Percentiles rank a stretch among this genome's conserved stretches.
Conservation (phyloP, 2,888 invertebrate genomes). For the Luperina nickerlii region DNA sequence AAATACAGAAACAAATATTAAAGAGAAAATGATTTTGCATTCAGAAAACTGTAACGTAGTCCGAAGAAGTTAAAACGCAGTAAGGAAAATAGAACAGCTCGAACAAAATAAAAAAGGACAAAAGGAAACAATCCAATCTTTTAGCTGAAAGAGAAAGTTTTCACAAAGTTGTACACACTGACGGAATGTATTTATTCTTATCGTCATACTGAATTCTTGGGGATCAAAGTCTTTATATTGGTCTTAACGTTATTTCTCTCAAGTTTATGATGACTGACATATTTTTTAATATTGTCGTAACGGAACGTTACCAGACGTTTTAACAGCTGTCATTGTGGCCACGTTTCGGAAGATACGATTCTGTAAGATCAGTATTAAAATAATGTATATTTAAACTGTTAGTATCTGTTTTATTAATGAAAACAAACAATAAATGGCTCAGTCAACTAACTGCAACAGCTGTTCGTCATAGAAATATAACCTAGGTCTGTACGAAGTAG, state of each 20-base stretch:
- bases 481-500: neutral
- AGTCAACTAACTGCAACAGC: neutral
- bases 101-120: slow-evolving; percentile 59
- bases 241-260: slow-evolving; percentile 10
- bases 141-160: slow-evolving; percentile 63
- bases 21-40: slow-evolving; percentile 55
- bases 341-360: neutral
- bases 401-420: too few relatives aligned
- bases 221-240: slow-evolving; percentile 28
- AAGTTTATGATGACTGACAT: slow-evolving; percentile 21
- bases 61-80: slow-evolving; percentile 55
- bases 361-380: neutral
- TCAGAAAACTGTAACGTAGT: slow-evolving; percentile 58
- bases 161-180: slow-evolving; percentile 51
- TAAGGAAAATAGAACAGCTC: slow-evolving; percentile 51
- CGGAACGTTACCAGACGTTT: neutral
- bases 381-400: neutral
- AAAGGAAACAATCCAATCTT: slow-evolving; percentile 66
- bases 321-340: neutral
- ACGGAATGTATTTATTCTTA: slow-evolving; percentile 55
- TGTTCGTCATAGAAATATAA: neutral
- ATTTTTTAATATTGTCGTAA: slow-evolving; percentile 9
- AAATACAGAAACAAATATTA: slow-evolving; percentile 46
- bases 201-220: slow-evolving; percentile 39
- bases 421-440: neutral